phyloP scores from a whole-genome alignment of 2,888 invertebrate genomes.

The Chrysomela aeneicollis region DNA sequence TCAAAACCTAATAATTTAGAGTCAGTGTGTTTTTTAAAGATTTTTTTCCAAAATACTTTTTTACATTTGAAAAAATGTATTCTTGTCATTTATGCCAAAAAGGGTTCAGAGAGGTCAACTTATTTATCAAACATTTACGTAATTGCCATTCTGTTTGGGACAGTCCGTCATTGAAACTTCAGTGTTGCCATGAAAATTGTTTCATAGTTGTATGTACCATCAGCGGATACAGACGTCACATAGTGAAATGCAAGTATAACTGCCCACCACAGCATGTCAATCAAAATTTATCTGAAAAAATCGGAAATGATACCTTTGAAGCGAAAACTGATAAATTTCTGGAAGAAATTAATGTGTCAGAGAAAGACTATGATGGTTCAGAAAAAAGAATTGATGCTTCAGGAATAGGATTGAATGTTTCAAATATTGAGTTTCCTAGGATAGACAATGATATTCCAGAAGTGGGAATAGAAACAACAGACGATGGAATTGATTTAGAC shows the following conservation, averaged over 20 bases:
- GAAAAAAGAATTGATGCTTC: too few relatives aligned
- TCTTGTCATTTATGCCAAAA: neutral
- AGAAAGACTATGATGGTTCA: too few relatives aligned
- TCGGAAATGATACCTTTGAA: conserved; percentile 3
- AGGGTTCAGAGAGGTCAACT: neutral
- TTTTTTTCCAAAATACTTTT: neutral
- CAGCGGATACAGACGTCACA: conserved; percentile 8
- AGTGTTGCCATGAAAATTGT: conserved; percentile 11
- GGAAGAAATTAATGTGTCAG: too few relatives aligned
- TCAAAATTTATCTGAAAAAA: too few relatives aligned
- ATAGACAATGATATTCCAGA: neutral
- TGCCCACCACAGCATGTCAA: conserved; percentile 2
- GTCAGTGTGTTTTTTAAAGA: neutral
- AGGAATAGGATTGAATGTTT: neutral
- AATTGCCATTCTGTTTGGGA: neutral
- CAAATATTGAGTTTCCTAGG: neutral
- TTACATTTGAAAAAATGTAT: too few relatives aligned
- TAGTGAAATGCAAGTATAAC: conserved; percentile 8
- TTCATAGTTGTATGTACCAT: conserved; percentile 5
- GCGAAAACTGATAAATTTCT: neutral
- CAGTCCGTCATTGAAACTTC: neutral
- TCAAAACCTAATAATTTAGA: neutral
- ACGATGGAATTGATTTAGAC: neutral
- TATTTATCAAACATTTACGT: neutral
- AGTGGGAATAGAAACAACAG: neutral